Conservation (phyloP, 2,113 vertebrate genomes). For the Lampris megalopsis region DNA sequence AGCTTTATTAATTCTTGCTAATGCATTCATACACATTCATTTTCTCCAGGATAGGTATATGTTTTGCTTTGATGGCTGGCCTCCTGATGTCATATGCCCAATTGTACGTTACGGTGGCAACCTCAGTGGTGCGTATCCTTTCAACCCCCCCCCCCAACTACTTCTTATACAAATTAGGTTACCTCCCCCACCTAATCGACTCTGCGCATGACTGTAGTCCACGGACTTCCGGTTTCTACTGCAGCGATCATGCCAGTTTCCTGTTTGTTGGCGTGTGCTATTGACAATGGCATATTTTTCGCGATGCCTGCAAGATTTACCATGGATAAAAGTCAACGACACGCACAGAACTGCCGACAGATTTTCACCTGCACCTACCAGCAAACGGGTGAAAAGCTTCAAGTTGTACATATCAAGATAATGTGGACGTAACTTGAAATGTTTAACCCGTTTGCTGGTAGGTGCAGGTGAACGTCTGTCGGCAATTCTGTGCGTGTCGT, state of each 20-base stretch:
- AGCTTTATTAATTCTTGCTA: slow-evolving; percentile 71
- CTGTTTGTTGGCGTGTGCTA: no score
- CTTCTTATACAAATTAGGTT: slow-evolving; percentile 45
- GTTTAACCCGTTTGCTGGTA: not conserved
- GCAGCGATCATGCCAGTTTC: no score
- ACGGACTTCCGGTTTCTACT: no score
- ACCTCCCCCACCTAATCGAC: slow-evolving; percentile 28
- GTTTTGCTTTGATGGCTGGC: slow-evolving; percentile 67
- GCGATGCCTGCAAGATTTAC: no score
- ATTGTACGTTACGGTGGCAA: slow-evolving; percentile 36
- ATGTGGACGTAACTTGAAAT: not conserved
- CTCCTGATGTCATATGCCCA: slow-evolving; percentile 55
- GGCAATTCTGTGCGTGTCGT: no score
- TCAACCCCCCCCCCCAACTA: slow-evolving; percentile 13
- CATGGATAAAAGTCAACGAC: no score
- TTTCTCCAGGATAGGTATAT: slow-evolving; percentile 68
- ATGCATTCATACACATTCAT: slow-evolving; percentile 71
- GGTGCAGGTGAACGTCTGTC: no score
- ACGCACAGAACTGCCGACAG: no score
- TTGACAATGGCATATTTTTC: no score
- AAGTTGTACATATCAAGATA: not conserved
- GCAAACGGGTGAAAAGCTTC: no score
- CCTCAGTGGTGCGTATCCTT: slow-evolving; percentile 28
- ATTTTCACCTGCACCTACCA: no score
- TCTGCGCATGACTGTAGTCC: no score